These are phyloP conservation scores for Psettodes erumei DNA, from an alignment of 2,113 vertebrate genomes.

Conservation along the genomic window DNA sequence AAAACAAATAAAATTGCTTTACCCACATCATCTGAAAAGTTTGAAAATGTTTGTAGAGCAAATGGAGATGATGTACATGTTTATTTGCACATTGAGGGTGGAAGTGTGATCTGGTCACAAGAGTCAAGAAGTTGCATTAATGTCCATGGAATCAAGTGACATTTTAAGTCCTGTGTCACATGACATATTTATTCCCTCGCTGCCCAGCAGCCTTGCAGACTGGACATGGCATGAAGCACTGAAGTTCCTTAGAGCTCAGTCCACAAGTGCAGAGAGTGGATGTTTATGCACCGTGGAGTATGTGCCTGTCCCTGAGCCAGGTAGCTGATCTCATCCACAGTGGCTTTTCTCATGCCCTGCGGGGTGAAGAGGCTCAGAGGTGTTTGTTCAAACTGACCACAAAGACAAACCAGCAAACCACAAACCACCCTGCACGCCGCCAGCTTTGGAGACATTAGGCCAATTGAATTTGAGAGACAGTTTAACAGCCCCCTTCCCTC, in stretches of 20 bases:
- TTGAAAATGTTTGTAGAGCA: too few relatives aligned
- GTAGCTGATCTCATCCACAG: background rate
- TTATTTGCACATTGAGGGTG: too few relatives aligned
- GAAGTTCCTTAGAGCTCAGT: background rate
- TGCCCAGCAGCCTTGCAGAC: background rate
- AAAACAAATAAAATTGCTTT: too few relatives aligned
- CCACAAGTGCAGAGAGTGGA: background rate
- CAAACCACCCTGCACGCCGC: conserved; percentile 76
- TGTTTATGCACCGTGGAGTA: background rate
- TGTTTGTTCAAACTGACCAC: conserved; percentile 54
- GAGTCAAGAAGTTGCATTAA: background rate
- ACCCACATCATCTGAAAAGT: too few relatives aligned
- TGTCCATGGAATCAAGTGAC: background rate
- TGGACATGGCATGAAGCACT: background rate
- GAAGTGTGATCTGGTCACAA: background rate
- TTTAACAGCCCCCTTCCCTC: conserved; percentile 88
- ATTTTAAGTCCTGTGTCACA: background rate
- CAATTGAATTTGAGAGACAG: conserved; percentile 86
- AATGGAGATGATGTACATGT: too few relatives aligned
- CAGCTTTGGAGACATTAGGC: conserved; percentile 69
- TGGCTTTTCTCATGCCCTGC: background rate
- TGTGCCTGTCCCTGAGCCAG: background rate
- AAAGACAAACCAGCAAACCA: conserved; percentile 82
- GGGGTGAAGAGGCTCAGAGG: background rate
- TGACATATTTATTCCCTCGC: background rate